Percentiles rank a stretch among this genome's conserved stretches.
Conservation (phyloP, 2,888 invertebrate species). For the Danaus chrysippus region DNA sequence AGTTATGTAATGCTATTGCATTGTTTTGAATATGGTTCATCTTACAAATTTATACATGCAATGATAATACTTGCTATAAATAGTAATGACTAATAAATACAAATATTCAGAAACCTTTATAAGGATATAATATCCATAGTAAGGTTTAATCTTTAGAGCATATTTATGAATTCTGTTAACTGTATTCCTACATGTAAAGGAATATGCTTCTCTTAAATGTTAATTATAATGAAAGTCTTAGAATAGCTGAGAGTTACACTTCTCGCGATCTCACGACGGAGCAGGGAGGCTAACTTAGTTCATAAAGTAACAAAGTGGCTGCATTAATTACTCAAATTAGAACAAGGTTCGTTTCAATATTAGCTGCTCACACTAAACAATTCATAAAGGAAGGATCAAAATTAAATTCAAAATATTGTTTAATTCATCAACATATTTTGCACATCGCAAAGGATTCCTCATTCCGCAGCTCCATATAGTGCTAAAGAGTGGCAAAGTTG, state of each 20-base stretch:
- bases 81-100: too few relatives aligned
- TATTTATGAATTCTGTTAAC: not conserved
- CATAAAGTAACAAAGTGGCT: constrained; percentile 35
- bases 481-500: constrained; percentile 30
- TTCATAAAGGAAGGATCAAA: constrained; percentile 23
- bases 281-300: constrained; percentile 33
- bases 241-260: constrained; percentile 31
- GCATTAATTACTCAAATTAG: constrained; percentile 37
- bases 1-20: too few relatives aligned
- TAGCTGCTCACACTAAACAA: constrained; percentile 32
- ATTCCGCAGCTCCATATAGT: constrained; percentile 24
- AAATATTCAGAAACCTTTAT: too few relatives aligned
- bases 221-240: constrained; percentile 31
- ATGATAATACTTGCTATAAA: too few relatives aligned
- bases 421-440: constrained; percentile 30
- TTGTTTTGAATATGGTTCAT: too few relatives aligned
- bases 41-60: too few relatives aligned
- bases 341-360: constrained; percentile 33
- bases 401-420: constrained; percentile 26
- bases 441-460: constrained; percentile 28
- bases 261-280: constrained; percentile 30
- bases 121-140: not conserved
- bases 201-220: constrained; percentile 23
- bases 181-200: constrained; percentile 4
- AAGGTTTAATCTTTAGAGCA: not conserved